phyloP scores from a whole-genome alignment of 2,797 vertebrate genomes.

The Holocentrus rufus region DNA sequence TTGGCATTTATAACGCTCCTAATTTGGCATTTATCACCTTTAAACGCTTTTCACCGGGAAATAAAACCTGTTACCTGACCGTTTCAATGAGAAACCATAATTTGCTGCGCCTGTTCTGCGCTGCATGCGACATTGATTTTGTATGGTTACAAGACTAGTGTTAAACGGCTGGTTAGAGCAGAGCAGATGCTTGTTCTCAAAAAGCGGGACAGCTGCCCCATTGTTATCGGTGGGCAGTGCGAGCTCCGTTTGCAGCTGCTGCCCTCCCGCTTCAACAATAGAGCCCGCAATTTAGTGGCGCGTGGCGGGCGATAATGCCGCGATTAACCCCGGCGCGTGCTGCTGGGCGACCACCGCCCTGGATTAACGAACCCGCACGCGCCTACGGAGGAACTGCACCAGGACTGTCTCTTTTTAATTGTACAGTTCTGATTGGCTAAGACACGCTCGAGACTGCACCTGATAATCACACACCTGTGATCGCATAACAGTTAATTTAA shows the following conservation, averaged over 20 bases:
- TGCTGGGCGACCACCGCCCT: constrained; percentile 71
- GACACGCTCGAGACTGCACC: too few relatives aligned
- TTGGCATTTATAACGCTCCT: constrained; percentile 4
- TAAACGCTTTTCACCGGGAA: neutral
- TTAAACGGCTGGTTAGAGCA: constrained; percentile 76
- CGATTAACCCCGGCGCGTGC: constrained; percentile 86
- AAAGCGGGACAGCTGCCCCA: constrained; percentile 84
- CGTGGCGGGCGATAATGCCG: constrained; percentile 85
- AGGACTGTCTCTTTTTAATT: constrained; percentile 26
- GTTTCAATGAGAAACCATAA: constrained; percentile 23
- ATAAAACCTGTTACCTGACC: constrained; percentile 48
- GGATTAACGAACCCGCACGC: constrained; percentile 79
- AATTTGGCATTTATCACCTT: constrained; percentile 12
- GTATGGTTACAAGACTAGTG: constrained; percentile 62
- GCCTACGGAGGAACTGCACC: constrained; percentile 42
- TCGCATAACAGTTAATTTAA: constrained; percentile 4
- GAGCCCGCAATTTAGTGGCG: constrained; percentile 84
- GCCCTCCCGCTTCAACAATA: constrained; percentile 80
- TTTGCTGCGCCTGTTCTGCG: constrained; percentile 20
- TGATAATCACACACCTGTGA: constrained; percentile 29
- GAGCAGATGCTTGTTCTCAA: constrained; percentile 83
- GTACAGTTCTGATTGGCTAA: neutral
- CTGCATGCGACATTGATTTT: constrained; percentile 72
- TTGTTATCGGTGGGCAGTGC: constrained; percentile 82
- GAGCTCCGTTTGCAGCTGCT: constrained; percentile 84